Base-by-base conservation (phyloP, 1,140 invertebrate species). In the Ericerus pela region DNA sequence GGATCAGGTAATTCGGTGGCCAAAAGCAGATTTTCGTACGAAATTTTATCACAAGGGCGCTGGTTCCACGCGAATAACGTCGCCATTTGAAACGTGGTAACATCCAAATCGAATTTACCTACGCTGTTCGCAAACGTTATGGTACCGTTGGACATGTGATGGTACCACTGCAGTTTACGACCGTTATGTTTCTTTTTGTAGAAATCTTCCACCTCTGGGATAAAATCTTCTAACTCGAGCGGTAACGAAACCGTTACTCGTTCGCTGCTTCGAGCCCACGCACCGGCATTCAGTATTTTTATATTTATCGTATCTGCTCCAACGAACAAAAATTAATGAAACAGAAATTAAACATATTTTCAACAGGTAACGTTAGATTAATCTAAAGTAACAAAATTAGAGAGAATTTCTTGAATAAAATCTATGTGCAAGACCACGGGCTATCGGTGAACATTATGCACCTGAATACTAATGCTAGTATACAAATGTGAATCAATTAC, bases 41-140 rank as follows among this genome's bases (percentile, higher is more conserved):
- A 85, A 30, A 99, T 84, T 71, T 82, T 86, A 61, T 97, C 95
- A 57, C 80, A 68, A 27, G 88, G 85, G 63, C 95, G 75, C 68
- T 96, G 90, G 76, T 99, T 99, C 94, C 94, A 99, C 8, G 91
- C 90, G 74, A 97, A 98, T 18, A 99, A 73, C n/a, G 99, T 93
- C 55, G 93, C 92, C 92, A 98, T 96, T 82, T 99, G 96, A 71
- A 98, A 97, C 24, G 95, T 97, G 6, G 96, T 98, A 2, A 99
- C 92, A 69, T 99, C 96, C 58, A 99, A 74, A 73, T 99, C 96
- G 73, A 92, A 99, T 64, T 86, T 82, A 10, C 95, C 94, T 38
- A 90, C 81, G 65, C 85, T 80, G 72, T 95, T 97, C 2, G 80
- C 78, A 76, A 98, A 99, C 38, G 89, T 95, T 74, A 82, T 78